These are phyloP conservation scores for Anoplophora glabripennis DNA, from an alignment of 1,140 invertebrate species.

Conservation along the genomic window DNA sequence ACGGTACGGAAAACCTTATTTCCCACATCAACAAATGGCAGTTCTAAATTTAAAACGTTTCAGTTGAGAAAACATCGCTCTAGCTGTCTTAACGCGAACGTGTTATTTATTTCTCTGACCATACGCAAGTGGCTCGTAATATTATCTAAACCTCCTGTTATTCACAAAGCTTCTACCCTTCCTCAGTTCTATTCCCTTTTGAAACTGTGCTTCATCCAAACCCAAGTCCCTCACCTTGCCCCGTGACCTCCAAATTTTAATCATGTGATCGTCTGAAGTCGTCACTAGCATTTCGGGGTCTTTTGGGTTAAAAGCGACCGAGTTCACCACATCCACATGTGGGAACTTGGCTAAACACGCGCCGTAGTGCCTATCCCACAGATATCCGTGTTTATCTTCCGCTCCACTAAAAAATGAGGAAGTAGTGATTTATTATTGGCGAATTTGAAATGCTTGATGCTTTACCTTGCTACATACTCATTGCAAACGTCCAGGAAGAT, in stretches of 20 bases:
- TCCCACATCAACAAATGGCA: too few species aligned
- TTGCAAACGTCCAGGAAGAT: constrained; percentile 85
- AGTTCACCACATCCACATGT: constrained; percentile 82
- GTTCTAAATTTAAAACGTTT: too few species aligned
- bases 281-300: constrained; percentile 83
- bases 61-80: too few species aligned
- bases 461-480: constrained; percentile 81
- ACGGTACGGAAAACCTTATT: too few species aligned
- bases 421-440: not conserved
- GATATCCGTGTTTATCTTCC: constrained; percentile 80
- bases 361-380: constrained; percentile 87
- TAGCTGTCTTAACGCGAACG: too few species aligned
- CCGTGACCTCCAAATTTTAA: constrained; percentile 70
- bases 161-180: constrained; percentile 6
- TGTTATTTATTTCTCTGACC: too few species aligned
- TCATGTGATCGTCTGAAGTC: constrained; percentile 80
- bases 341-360: constrained; percentile 73
- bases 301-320: constrained; percentile 81
- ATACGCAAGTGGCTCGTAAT: not conserved
- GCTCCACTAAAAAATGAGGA: constrained; percentile 65
- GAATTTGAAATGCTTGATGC: constrained; percentile 6
- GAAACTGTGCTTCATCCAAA: constrained; percentile 33
- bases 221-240: constrained; percentile 50
- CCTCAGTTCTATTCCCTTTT: constrained; percentile 39
- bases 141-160: not conserved